Percentiles rank a stretch among this genome's conserved stretches.
phyloP scores from a whole-genome alignment of 2,888 invertebrate genomes.

The Prosopocoilus inquinatus region DNA sequence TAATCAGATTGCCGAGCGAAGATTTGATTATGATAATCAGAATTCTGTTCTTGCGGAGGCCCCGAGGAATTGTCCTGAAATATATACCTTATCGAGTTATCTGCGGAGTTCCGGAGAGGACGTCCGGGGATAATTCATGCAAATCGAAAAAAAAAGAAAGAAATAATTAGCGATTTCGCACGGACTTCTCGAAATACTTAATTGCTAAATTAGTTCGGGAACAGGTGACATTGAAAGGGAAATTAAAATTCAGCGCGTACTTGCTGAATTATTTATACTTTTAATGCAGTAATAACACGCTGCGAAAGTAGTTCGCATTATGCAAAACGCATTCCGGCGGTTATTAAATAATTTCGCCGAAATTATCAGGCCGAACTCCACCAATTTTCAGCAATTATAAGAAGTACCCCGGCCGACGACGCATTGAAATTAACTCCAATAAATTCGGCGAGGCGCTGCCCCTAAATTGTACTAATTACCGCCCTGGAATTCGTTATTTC shows the following conservation, averaged over 20 bases:
- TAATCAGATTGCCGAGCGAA: slow-evolving; percentile 46
- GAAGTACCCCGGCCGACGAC: not conserved
- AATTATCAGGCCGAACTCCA: not conserved
- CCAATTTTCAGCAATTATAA: not conserved
- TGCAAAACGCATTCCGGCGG: slow-evolving; percentile 3
- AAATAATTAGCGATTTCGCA: too few species aligned
- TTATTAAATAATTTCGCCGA: not conserved
- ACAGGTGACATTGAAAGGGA: too few species aligned
- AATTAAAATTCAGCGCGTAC: too few species aligned
- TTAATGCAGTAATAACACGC: slow-evolving; percentile 9
- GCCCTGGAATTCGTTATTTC: slow-evolving; percentile 19
- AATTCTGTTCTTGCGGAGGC: slow-evolving; percentile 34
- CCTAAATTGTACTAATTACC: slow-evolving; percentile 25
- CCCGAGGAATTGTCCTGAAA: slow-evolving; percentile 25
- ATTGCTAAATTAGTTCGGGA: too few species aligned
- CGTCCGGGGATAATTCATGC: too few species aligned
- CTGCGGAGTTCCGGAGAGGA: not conserved
- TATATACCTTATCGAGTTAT: slow-evolving; percentile 26
- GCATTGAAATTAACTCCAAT: slow-evolving; percentile 6
- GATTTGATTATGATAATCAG: slow-evolving; percentile 50
- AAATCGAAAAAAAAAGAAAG: too few species aligned
- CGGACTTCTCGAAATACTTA: too few species aligned
- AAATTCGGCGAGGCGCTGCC: slow-evolving; percentile 15
- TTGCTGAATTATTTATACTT: slow-evolving; percentile 11
- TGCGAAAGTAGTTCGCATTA: slow-evolving; percentile 3